Evolutionary conservation across 2,113 vertebrate genomes (phyloP), one percentile per base, ranked within the genome.

Genomic region (Sorex araneus): DNA sequence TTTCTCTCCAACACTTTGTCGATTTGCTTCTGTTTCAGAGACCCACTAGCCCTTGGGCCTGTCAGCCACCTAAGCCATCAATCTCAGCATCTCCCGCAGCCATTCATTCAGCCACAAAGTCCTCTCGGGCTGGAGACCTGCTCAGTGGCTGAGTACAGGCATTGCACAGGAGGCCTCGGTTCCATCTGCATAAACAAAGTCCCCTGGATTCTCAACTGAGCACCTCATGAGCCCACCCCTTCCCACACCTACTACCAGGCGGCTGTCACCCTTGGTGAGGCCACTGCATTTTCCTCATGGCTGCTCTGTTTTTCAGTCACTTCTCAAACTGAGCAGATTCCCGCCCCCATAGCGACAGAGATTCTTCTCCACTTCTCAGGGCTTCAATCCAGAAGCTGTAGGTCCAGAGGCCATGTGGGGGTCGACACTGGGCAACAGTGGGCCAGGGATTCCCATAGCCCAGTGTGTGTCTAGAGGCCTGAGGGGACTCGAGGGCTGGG

Each of bases 341-440:
- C 19, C 18, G 30, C 18, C 11, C 71, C 23, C 4, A 2, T 40
- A 27, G 40, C 0, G 1, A 47, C 8, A 90, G 32, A 25, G 40
- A 74, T 12, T 32, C 18, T 0, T 23, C 40, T 83, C 34, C 21
- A 0, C 16, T 32, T 5, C 60, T 3, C 0, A 0, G 13, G 30
- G 4, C 57, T 50, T 73, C 18, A 6, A 45, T 43, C 25, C 8
- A 36, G 76, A 18, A 50, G 28, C 36, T 12, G 0, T 1, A 0
- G 30, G 63, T 10, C 74, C 57, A 2, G 1, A 2, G 36, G 16
- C 10, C 0, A 5, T 0, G 1, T 1, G 0, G 0, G 16, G 15
- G 66, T 9, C 18, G 18, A 70, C 1, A 4, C 19, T 0, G 19
- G 16, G 47, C 23, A 28, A 18, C 0, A 3, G 15, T 23, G 3